Evolutionary conservation across 2,888 invertebrate species (phyloP), one percentile per base, ranked within the genome.

Genomic region (Andrena haemorrhoa): DNA sequence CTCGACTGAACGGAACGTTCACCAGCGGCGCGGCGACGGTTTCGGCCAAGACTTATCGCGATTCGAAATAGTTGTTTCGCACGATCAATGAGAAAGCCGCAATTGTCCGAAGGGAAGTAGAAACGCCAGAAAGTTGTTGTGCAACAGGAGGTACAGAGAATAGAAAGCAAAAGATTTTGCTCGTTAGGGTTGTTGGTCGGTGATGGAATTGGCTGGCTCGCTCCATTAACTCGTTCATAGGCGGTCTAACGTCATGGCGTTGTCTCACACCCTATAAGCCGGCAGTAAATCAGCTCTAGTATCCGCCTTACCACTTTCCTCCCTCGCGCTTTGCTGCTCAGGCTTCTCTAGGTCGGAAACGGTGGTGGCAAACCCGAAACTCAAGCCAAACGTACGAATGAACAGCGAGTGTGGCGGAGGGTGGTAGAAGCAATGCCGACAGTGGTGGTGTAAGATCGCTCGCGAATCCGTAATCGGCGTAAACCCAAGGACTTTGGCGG

Each of bases 151-250:
- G 56, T 47, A 60, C 56, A 12, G 20, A 35, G 41, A 49, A 1
- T 56, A 60, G 60, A 58, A 47, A 64, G 64, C 75, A 41, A 74
- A 72, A 70, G 75, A 61, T 26, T 47, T 68, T 61, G 65, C 82
- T 86, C 79, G 84, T 84, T 86, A 79, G 82, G 41, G 65, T 76
- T 69, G 79, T 79, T 75, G 83, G 80, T 73, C 74, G 79, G 80
- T 76, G 78, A 79, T 73, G 84, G 73, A 41, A 41, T 41, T 41
- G 70, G 83, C 82, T 79, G 74, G 74, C 70, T 86, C 84, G 91
- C 92, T 91, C 93, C 92, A 93, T 93, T 93, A 93, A 93, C 92
- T 91, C 92, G 91, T 92, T 93, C 92, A 92, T 92, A 92, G 92
- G 88, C 91, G 91, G 91, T 90, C 90, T 80, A 88, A 88, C 89